Conservation (phyloP, 2,888 invertebrate species). For the Ctena decussata region DNA sequence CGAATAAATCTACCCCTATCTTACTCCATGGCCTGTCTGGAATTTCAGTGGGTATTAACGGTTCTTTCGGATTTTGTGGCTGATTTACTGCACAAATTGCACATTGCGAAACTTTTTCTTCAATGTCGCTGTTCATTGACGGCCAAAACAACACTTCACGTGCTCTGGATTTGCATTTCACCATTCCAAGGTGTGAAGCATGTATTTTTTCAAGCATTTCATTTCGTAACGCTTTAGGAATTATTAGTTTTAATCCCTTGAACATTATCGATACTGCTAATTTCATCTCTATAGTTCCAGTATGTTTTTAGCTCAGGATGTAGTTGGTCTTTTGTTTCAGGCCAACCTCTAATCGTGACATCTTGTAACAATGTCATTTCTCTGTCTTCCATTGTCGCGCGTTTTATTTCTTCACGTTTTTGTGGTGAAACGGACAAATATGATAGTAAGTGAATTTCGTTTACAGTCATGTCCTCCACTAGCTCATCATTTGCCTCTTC, state of each 20-base stretch:
- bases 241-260: slow-evolving; percentile 34
- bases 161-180: slow-evolving; percentile 36
- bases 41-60: slow-evolving; percentile 18
- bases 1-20: slow-evolving; percentile 32
- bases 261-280: not conserved
- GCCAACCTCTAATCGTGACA: slow-evolving; percentile 18
- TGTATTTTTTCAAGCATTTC: slow-evolving; percentile 45
- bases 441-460: slow-evolving; percentile 21
- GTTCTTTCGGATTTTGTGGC: slow-evolving; percentile 28
- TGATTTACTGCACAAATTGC: slow-evolving; percentile 28
- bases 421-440: slow-evolving; percentile 19
- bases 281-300: slow-evolving; percentile 30
- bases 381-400: slow-evolving; percentile 20
- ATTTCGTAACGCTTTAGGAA: slow-evolving; percentile 25
- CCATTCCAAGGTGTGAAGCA: slow-evolving; percentile 25
- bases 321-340: not conserved
- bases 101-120: slow-evolving; percentile 28
- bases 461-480: not conserved
- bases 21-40: slow-evolving; percentile 32
- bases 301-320: slow-evolving; percentile 10
- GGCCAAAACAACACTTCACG: slow-evolving; percentile 31
- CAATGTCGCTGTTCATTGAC: slow-evolving; percentile 25
- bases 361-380: slow-evolving; percentile 5
- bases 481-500: not conserved
- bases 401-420: slow-evolving; percentile 7